Evolutionary conservation across 2,797 vertebrate genomes (phyloP), one percentile per base, ranked within the genome.

Genomic region (Sebastiscus tertius): DNA sequence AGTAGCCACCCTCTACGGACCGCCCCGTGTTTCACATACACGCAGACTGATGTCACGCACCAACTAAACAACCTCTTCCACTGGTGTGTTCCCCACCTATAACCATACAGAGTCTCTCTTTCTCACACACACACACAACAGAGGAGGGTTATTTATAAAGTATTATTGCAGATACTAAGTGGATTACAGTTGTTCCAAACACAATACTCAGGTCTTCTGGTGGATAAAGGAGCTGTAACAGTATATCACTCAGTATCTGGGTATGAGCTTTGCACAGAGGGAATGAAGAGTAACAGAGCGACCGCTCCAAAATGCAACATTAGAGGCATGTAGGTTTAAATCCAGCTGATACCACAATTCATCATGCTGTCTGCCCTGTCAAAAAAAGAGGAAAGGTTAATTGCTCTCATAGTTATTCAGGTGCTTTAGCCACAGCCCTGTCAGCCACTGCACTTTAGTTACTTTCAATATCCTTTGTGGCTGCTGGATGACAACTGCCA

Each of bases 101-200:
- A 81, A 74, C 80, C 85, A 75, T 78, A 85, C 75, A 83, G 54
- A 86, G 82, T 77, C 69, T 27, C 55, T 42, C 59, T 42, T 71
- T 8, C 60, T 3, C 39, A 4, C 36, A 12, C 34, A 52, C 24
- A 68, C 39, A 71, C 75, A 85, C 36, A 81, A 75, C 70, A 80
- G 52, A 80, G 81, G 66, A 82, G 79, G 66, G 87, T 81, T 94
- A 94, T 94, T 94, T 93, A 79, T 93, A 91, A 77, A 80, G 72
- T 84, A 58, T 81, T 86, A 83, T 85, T 87, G 46, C 60, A 85
- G 77, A 89, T 87, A 85, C 72, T 59, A 18, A 66, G 61, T 80
- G 87, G 90, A 89, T 91, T 77, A 91, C 27, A 81, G 68, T 82
- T 78, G 72, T 83, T 89, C 86, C 82, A 89, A 92, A 91, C 55